A percentile compares a stretch with the other conserved stretches of the same genome.
Conservation (phyloP, 2,888 invertebrate species). For the Drosophila infuscata region DNA sequence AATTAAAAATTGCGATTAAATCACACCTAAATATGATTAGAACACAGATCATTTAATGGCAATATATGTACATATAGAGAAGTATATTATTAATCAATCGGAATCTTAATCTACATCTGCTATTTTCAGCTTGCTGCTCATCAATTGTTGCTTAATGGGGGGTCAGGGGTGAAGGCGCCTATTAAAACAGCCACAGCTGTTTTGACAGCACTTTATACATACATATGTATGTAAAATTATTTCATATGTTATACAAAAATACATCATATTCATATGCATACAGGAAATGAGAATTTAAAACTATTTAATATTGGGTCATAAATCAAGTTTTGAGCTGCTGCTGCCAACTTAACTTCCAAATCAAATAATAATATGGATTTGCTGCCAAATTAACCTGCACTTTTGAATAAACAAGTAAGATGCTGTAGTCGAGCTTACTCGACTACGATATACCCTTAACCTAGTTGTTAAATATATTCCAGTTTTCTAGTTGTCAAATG, state of each 20-base stretch:
- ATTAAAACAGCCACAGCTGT: constrained; percentile 25
- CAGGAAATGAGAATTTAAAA: neutral
- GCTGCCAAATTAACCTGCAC: constrained; percentile 5
- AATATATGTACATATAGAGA: neutral
- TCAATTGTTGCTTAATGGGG: constrained; percentile 32
- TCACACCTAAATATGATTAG: constrained; percentile 35
- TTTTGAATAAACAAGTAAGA: neutral
- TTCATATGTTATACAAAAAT: neutral
- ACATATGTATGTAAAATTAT: neutral
- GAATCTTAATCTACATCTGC: constrained; percentile 14
- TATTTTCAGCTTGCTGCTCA: constrained; percentile 22
- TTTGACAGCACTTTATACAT: neutral
- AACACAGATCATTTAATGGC: constrained; percentile 1
- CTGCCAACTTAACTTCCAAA: neutral
- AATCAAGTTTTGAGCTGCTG: neutral
- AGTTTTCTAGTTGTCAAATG: too few species aligned
- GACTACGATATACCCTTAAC: too few species aligned
- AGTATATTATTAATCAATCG: constrained; percentile 4
- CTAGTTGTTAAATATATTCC: too few species aligned
- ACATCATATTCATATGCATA: too few species aligned
- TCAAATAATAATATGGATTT: neutral
- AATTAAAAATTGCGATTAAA: constrained; percentile 23
- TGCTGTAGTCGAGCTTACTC: too few species aligned
- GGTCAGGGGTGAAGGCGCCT: constrained; percentile 30
- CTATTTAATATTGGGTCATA: neutral